Evolutionary conservation across 2,797 vertebrate genomes (phyloP).

Genomic region (Sebastiscus albofasciatus): DNA sequence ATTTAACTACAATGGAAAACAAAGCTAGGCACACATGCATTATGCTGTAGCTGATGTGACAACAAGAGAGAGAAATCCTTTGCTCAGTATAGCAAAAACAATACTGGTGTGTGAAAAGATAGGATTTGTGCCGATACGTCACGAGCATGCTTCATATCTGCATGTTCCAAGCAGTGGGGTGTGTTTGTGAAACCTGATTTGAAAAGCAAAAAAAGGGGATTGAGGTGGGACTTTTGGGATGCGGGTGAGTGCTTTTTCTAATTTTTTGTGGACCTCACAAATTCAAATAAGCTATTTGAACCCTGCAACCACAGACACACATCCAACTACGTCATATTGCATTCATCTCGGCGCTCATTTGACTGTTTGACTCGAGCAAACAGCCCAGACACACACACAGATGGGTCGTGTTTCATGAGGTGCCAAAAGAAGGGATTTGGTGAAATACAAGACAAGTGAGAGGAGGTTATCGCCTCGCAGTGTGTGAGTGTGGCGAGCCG

Average conservation of each 20-base stretch:
- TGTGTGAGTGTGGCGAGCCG: constrained; percentile 35
- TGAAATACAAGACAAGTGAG: constrained; percentile 56
- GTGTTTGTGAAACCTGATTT: constrained; percentile 65
- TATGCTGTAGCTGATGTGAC: constrained; percentile 52
- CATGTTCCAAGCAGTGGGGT: constrained; percentile 56
- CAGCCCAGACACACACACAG: constrained; percentile 52
- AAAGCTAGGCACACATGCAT: constrained; percentile 53
- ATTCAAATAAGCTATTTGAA: constrained; percentile 40
- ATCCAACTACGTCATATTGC: constrained; percentile 55
- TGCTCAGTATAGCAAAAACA: constrained; percentile 30
- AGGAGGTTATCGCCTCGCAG: constrained; percentile 59
- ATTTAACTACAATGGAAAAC: constrained; percentile 76
- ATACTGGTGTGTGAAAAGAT: constrained; percentile 13
- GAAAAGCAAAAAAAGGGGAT: constrained; percentile 66
- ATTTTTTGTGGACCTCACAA: constrained; percentile 17
- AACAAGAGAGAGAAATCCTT: constrained; percentile 40
- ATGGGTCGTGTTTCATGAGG: constrained; percentile 63
- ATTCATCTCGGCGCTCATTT: constrained; percentile 63
- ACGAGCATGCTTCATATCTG: constrained; percentile 1
- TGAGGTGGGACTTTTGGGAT: constrained; percentile 40
- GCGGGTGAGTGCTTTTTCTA: constrained; percentile 26
- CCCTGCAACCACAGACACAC: constrained; percentile 25
- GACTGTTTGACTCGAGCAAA: constrained; percentile 55
- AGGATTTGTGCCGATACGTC: background rate
- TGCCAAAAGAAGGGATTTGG: constrained; percentile 72